Conservation (phyloP, 2,888 invertebrate species). For the Meiosimyza platycephala region DNA sequence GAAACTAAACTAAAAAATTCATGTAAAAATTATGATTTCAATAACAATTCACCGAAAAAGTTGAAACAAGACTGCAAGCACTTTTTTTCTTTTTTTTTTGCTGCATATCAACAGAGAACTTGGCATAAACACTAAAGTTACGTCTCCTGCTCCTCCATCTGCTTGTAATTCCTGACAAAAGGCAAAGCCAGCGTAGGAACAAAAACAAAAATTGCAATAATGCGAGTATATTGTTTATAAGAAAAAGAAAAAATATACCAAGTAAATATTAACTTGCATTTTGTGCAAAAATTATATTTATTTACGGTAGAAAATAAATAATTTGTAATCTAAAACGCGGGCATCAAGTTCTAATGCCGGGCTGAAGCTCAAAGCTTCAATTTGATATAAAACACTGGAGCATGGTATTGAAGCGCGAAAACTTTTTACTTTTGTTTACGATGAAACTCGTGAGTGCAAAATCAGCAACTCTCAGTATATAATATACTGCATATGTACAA, state of each 20-base stretch:
- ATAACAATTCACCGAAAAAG: constrained; percentile 16
- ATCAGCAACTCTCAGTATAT: constrained; percentile 9
- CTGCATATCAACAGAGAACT: background rate
- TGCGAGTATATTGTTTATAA: background rate
- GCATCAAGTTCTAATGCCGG: constrained; percentile 39
- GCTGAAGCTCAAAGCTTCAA: background rate
- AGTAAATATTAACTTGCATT: constrained; percentile 13
- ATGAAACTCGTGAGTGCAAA: background rate
- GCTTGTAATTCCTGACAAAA: too few species aligned
- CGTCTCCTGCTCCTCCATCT: background rate
- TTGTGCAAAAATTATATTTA: constrained; percentile 24
- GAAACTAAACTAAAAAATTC: too few species aligned
- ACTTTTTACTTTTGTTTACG: background rate
- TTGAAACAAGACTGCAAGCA: constrained; percentile 18
- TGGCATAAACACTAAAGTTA: background rate
- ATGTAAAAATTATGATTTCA: background rate
- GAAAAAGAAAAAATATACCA: background rate
- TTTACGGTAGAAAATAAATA: constrained; percentile 34
- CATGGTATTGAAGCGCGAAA: constrained; percentile 10
- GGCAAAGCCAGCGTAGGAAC: too few species aligned
- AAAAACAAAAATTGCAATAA: too few species aligned
- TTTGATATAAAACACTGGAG: background rate
- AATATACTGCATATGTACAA: background rate
- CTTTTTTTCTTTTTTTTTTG: background rate
- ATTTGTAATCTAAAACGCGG: constrained; percentile 33